These are phyloP conservation scores for Plecturocebus donacophilus DNA, from an alignment of 2,113 vertebrate genomes.

Conservation along the genomic window DNA sequence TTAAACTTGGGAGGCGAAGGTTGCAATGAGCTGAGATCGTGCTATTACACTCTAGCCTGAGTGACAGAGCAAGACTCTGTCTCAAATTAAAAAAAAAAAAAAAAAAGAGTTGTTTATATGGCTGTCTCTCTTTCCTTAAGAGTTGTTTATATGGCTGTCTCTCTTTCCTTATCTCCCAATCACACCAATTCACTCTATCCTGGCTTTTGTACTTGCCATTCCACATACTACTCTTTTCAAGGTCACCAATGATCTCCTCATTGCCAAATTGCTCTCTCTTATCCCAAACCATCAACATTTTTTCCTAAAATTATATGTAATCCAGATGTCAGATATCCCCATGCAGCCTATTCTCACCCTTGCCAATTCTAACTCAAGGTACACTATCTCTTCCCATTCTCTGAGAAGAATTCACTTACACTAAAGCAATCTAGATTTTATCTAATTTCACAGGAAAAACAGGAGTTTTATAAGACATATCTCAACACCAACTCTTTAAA, in stretches of 20 bases:
- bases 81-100: too few relatives aligned
- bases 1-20: too few relatives aligned
- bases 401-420: background rate
- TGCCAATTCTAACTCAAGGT: background rate
- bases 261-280: background rate
- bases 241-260: conserved; percentile 13
- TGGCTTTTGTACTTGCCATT: background rate
- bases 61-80: too few relatives aligned
- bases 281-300: conserved; percentile 21
- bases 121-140: background rate
- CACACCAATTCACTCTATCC: background rate
- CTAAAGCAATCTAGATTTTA: conserved; percentile 43
- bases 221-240: conserved; percentile 14
- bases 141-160: background rate
- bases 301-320: conserved; percentile 21
- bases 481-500: background rate
- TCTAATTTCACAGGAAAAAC: background rate
- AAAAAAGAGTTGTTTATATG: background rate
- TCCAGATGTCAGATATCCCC: conserved; percentile 13
- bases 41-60: too few relatives aligned
- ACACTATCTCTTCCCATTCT: background rate
- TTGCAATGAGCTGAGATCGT: too few relatives aligned
- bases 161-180: conserved; percentile 18
- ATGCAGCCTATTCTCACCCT: background rate
- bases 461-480: background rate